Evolutionary conservation across 2,888 invertebrate species (phyloP).

Genomic region (Pogonocherus hispidulus): DNA sequence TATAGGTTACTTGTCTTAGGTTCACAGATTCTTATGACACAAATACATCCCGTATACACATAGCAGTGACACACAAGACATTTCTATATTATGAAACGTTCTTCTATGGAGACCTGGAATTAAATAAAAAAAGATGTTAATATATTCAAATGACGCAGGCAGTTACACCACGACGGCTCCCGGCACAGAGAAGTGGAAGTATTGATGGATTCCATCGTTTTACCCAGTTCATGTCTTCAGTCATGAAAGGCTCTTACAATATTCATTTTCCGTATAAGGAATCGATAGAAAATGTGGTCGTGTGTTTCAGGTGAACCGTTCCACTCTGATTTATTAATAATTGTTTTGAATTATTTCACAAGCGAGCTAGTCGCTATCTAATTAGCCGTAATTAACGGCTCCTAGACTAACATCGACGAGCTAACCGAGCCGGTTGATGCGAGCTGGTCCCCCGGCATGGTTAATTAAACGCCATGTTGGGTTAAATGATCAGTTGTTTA

Average conservation of each 20-base stretch:
- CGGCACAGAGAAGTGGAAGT: conserved; percentile 34
- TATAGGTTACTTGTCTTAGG: too few species aligned
- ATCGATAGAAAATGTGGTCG: conserved; percentile 44
- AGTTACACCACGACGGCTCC: conserved; percentile 17
- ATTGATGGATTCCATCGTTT: conserved; percentile 45
- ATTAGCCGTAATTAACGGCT: conserved; percentile 53
- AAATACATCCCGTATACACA: too few species aligned
- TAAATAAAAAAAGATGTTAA: conserved; percentile 7
- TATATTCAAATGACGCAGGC: conserved; percentile 24
- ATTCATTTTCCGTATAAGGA: conserved; percentile 48
- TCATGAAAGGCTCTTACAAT: conserved; percentile 44
- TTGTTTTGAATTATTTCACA: conserved; percentile 51
- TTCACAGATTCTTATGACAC: too few species aligned
- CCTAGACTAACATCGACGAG: conserved; percentile 38
- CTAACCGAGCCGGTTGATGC: conserved; percentile 16
- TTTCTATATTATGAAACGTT: conserved; percentile 24
- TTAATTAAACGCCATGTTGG: conserved; percentile 56
- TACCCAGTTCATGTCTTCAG: conserved; percentile 46
- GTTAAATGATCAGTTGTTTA: conserved; percentile 56
- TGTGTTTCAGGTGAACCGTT: conserved; percentile 40
- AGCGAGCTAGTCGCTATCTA: conserved; percentile 41
- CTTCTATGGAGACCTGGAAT: conserved; percentile 11
- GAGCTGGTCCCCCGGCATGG: conserved; percentile 37
- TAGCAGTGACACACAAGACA: too few species aligned
- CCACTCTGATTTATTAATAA: conserved; percentile 52